Conservation (phyloP, 2,113 vertebrate genomes). For the Otocyon megalotis region DNA sequence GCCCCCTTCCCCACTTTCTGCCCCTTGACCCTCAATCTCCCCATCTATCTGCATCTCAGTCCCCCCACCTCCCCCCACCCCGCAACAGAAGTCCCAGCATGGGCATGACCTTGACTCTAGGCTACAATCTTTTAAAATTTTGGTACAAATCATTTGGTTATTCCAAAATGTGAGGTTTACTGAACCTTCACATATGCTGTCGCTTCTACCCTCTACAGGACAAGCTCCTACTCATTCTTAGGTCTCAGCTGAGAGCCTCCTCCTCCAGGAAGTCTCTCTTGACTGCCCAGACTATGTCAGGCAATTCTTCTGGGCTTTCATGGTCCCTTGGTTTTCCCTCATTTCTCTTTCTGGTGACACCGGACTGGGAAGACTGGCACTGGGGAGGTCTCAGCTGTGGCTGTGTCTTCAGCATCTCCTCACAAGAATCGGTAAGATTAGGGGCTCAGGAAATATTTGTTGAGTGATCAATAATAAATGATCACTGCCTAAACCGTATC, state of each 20-base stretch:
- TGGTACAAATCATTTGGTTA: background rate
- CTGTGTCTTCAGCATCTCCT: background rate
- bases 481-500: background rate
- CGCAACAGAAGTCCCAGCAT: background rate
- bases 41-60: background rate
- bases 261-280: background rate
- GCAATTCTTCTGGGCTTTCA: background rate
- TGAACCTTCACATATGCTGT: background rate
- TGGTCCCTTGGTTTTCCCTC: background rate
- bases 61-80: rapidly evolving
- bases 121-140: background rate
- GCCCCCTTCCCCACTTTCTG: background rate
- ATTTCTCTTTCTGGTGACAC: background rate
- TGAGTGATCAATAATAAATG: background rate
- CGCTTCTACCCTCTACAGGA: background rate
- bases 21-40: background rate
- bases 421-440: background rate
- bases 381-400: background rate
- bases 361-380: background rate
- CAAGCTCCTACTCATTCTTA: background rate
- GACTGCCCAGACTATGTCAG: background rate
- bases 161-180: background rate
- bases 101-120: background rate
- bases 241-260: background rate
- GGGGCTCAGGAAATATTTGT: background rate